Conservation (phyloP, 2,888 invertebrate genomes). For the Aproaerema taeniolella region DNA sequence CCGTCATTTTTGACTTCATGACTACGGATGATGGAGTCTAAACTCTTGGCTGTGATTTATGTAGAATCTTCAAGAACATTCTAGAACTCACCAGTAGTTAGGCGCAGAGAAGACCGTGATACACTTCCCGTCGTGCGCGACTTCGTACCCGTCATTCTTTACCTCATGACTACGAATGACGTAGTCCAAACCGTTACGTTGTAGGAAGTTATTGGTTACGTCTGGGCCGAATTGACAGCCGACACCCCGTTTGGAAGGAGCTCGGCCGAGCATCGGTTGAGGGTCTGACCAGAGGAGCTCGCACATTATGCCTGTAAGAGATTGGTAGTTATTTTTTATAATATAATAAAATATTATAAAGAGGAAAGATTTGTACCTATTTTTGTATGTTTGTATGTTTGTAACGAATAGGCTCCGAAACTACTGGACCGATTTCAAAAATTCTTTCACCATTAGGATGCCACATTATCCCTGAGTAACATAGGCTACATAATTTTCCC, state of each 20-base stretch:
- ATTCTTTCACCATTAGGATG: too few species aligned
- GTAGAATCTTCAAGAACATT: too few species aligned
- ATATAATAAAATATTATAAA: too few species aligned
- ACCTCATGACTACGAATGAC: slow-evolving; percentile 98
- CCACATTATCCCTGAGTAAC: too few species aligned
- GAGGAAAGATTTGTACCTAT: too few species aligned
- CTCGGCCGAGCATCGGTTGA: slow-evolving; percentile 90
- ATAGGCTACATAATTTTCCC: too few species aligned
- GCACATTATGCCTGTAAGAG: slow-evolving; percentile 91
- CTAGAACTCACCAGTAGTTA: too few species aligned
- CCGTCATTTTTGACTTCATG: slow-evolving; percentile 99
- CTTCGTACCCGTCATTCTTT: slow-evolving; percentile 96
- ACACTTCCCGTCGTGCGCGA: slow-evolving; percentile 96
- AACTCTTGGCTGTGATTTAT: slow-evolving; percentile 87
- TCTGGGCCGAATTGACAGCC: slow-evolving; percentile 99
- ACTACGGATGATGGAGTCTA: slow-evolving; percentile 96
- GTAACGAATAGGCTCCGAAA: too few species aligned
- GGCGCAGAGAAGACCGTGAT: slow-evolving; percentile 99
- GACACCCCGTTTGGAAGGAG: slow-evolving; percentile 97
- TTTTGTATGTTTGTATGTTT: too few species aligned
- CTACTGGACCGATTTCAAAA: too few species aligned
- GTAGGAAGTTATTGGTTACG: slow-evolving; percentile 91
- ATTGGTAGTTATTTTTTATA: too few species aligned
- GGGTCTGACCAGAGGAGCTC: slow-evolving; percentile 99
- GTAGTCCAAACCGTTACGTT: slow-evolving; percentile 92